Conservation (phyloP, 1,140 invertebrate species). For the Heliconius himera region DNA sequence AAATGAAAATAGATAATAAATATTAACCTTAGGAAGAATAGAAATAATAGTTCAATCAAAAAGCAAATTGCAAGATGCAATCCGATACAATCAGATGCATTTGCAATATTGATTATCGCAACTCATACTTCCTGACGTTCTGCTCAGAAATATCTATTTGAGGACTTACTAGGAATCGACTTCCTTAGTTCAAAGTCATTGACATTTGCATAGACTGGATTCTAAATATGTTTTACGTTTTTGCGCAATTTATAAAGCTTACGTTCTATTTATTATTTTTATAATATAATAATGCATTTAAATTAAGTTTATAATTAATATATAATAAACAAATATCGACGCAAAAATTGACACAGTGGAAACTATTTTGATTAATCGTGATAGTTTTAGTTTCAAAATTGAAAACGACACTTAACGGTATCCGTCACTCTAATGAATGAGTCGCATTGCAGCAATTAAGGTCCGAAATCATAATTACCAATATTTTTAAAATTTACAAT, state of each 20-base stretch:
- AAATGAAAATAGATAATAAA: neutral
- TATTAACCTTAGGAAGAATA: neutral
- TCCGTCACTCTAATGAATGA: too few relatives aligned
- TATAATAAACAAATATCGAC: too few relatives aligned
- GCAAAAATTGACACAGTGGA: too few relatives aligned
- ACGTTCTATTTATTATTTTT: neutral
- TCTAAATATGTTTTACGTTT: neutral
- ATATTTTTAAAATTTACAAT: too few relatives aligned
- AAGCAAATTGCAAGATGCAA: constrained; percentile 12
- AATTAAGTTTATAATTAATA: too few relatives aligned
- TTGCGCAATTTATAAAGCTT: neutral
- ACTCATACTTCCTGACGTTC: constrained; percentile 35
- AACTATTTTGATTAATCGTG: too few relatives aligned
- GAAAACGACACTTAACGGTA: too few relatives aligned
- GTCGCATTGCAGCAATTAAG: too few relatives aligned
- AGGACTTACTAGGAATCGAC: constrained; percentile 37
- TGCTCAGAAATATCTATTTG: constrained; percentile 38
- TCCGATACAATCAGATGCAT: constrained; percentile 23
- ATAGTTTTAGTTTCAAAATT: too few relatives aligned
- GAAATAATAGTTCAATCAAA: neutral
- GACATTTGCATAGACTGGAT: constrained; percentile 23
- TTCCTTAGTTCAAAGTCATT: constrained; percentile 38
- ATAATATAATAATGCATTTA: neutral
- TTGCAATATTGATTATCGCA: constrained; percentile 39
- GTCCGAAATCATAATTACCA: too few relatives aligned